Evolutionary conservation across 2,113 vertebrate genomes (phyloP), one percentile per base, ranked within the genome.

Genomic region (Tychaedon coryphoeus): DNA sequence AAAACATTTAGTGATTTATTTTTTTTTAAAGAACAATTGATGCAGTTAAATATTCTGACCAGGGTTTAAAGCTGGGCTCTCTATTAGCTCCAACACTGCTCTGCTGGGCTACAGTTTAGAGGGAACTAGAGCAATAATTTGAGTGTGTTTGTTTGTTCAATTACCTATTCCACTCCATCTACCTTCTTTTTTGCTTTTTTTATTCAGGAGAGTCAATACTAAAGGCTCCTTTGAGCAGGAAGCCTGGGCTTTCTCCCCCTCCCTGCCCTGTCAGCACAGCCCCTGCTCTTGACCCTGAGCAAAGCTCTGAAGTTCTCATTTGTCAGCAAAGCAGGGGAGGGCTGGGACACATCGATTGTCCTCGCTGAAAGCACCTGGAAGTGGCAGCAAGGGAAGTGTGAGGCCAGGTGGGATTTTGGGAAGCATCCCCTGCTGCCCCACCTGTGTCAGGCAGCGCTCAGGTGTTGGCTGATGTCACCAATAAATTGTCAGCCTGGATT

Each of bases 391-490:
- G 80, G 88, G 71, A 91, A 72, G 85, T 25, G 89, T 1, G 64
- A 95, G 91, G 95, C 92, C 72, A 62, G 91, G 83, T 47, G 84
- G 93, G 93, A 76, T 48, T 62, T 77, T 5, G 53, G 93, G 43
- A 71, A 84, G 74, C 57, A 16, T 51, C 64, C 62, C 50, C 57
- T 8, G 33, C 74, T 93, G 51, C 56, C 70, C n/a, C 24, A 42
- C 51, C 76, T 24, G 28, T 53, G 80, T 42, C 43, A 80, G 54
- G 60, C 50, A 54, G 79, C 1, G 92, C 96, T 93, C 65, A 97
- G 77, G 97, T 98, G 98, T 98, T 96, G 96, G 95, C 94, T 98
- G 98, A 98, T 98, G 97, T 80, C 95, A 97, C 98, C 98, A 97
- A 98, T 98, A 97, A 98, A 97, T 98, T 76, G 94, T 95, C 97